These are phyloP conservation scores for Apotomis betuletana DNA, from an alignment of 2,888 invertebrate species.

Conservation along the genomic window DNA sequence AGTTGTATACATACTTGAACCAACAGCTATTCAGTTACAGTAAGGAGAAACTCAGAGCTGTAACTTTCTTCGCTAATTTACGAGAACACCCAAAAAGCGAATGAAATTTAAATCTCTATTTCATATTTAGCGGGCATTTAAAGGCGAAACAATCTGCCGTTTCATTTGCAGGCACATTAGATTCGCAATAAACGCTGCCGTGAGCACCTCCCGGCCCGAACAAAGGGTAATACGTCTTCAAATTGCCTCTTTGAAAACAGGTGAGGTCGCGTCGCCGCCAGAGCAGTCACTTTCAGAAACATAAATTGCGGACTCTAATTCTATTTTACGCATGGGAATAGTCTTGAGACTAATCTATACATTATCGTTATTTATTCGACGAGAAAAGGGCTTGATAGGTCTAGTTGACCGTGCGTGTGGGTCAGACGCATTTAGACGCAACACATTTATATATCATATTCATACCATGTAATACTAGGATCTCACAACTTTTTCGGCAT, in stretches of 20 bases:
- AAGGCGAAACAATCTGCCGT: conserved; percentile 55
- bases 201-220: conserved; percentile 64
- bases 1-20: background rate
- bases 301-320: conserved; percentile 66
- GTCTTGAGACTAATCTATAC: conserved; percentile 1
- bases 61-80: conserved; percentile 36
- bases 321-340: conserved; percentile 60
- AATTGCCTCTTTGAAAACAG: conserved; percentile 74
- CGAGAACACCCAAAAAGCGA: conserved; percentile 24
- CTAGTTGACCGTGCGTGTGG: conserved; percentile 6
- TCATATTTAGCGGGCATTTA: conserved; percentile 31
- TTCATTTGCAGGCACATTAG: conserved; percentile 59
- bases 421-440: conserved; percentile 2
- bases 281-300: conserved; percentile 67
- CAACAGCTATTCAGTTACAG: background rate
- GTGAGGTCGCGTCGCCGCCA: conserved; percentile 69
- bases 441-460: too few species aligned
- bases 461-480: too few species aligned
- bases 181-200: conserved; percentile 63
- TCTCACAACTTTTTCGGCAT: too few species aligned
- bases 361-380: conserved; percentile 13
- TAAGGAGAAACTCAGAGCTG: conserved; percentile 28
- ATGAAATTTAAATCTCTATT: conserved; percentile 24
- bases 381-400: conserved; percentile 9
- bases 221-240: conserved; percentile 76